A percentile compares a stretch with the other conserved stretches of the same genome.
Conservation (phyloP, 2,888 invertebrate genomes). For the Stictocephala bisonia region DNA sequence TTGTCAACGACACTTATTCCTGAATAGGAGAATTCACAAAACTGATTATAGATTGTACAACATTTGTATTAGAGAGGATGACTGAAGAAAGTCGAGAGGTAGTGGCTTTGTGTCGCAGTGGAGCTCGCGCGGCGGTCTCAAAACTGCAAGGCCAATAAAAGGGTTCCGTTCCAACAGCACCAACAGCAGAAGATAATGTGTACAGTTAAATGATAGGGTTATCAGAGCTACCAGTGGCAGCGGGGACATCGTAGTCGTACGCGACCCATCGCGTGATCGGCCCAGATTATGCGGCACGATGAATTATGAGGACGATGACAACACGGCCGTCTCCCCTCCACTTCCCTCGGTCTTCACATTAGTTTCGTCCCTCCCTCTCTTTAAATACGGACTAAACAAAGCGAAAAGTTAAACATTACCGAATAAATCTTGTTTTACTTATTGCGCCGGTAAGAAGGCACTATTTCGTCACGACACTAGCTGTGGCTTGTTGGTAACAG, state of each 20-base stretch:
- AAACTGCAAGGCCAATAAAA: no score
- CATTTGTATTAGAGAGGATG: no score
- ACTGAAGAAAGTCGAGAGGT: no score
- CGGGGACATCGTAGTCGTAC: not conserved
- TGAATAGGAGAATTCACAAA: no score
- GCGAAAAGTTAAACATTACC: constrained; percentile 40
- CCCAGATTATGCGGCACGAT: constrained; percentile 14
- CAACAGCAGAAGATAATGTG: no score
- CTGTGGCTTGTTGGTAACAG: constrained; percentile 11
- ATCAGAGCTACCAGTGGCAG: not conserved
- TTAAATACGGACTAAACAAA: constrained; percentile 39
- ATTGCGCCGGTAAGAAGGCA: constrained; percentile 34
- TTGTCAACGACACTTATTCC: no score
- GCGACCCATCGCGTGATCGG: constrained; percentile 11
- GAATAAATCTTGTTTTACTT: constrained; percentile 41
- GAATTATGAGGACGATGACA: constrained; percentile 30
- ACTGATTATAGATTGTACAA: no score
- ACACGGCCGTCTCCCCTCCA: constrained; percentile 29
- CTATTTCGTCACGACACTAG: constrained; percentile 34
- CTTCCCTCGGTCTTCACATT: constrained; percentile 18
- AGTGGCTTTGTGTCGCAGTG: no score
- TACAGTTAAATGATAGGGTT: constrained; percentile 36
- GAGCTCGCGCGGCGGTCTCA: no score
- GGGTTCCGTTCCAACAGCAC: no score
- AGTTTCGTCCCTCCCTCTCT: constrained; percentile 30